A percentile compares a stretch with the other conserved stretches of the same genome.
Evolutionary conservation across 2,888 invertebrate species (phyloP).

Genomic region (Apotomis betuletana): DNA sequence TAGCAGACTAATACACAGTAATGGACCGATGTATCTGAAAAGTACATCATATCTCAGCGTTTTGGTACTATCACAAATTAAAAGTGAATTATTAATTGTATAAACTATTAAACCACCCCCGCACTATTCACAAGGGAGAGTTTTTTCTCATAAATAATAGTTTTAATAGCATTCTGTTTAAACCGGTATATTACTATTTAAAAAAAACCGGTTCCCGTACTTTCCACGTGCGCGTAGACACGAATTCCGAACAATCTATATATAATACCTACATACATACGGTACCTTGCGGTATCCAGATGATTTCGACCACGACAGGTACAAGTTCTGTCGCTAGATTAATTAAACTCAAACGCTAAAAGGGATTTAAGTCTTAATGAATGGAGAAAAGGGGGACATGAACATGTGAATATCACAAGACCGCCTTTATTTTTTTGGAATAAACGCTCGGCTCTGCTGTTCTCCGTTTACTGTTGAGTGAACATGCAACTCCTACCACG

Average conservation of each 20-base stretch:
- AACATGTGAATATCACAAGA: not conserved
- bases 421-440: conserved; percentile 3
- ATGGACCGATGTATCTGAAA: not conserved
- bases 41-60: not conserved
- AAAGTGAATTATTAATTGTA: not conserved
- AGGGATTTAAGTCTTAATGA: not conserved
- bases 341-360: conserved; percentile 3
- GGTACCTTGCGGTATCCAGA: conserved; percentile 20
- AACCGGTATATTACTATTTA: not conserved
- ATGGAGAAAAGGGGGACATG: not conserved
- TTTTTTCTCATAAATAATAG: not conserved
- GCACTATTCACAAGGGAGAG: not conserved
- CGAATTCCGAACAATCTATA: conserved; percentile 3
- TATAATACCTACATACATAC: conserved; percentile 9
- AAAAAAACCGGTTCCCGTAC: not conserved
- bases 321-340: not conserved
- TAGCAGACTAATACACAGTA: too few species aligned
- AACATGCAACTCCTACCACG: not conserved
- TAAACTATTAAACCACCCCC: not conserved
- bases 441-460: not conserved
- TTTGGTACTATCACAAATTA: not conserved
- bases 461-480: not conserved
- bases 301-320: not conserved
- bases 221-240: not conserved
- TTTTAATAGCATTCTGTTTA: not conserved